Evolutionary conservation across 2,113 vertebrate species (phyloP).

Genomic region (Ochotona princeps): DNA sequence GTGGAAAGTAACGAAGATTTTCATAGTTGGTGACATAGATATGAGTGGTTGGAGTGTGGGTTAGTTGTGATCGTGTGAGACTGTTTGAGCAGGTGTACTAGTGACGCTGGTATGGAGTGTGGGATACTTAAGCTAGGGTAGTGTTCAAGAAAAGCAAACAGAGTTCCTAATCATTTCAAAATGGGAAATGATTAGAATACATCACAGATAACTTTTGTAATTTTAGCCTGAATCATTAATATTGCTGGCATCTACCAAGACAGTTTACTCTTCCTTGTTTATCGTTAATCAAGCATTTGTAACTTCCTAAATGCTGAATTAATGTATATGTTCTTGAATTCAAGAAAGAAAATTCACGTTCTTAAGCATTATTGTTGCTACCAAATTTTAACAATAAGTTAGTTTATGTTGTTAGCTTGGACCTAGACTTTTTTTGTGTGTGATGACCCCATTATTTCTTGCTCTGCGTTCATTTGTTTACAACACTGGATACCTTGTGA

Average conservation of each 20-base stretch:
- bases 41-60: not conserved
- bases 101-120: not conserved
- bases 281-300: not conserved
- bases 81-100: not conserved
- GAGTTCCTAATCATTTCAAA: not conserved
- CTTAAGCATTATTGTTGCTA: no score
- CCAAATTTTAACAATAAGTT: not conserved
- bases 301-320: not conserved
- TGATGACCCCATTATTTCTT: not conserved
- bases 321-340: not conserved
- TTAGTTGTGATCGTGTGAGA: not conserved
- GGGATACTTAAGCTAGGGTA: not conserved
- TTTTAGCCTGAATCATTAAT: not conserved
- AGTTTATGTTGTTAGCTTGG: not conserved
- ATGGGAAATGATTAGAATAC: not conserved
- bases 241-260: not conserved
- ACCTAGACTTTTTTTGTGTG: not conserved
- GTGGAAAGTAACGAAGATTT: not conserved
- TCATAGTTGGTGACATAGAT: not conserved
- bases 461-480: not conserved
- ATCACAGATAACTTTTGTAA: not conserved
- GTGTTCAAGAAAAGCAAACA: not conserved
- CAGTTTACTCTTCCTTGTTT: not conserved
- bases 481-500: not conserved
- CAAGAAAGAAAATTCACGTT: constrained; percentile 29